Conservation (phyloP, 2,113 vertebrate species). For the Plectropomus leopardus region DNA sequence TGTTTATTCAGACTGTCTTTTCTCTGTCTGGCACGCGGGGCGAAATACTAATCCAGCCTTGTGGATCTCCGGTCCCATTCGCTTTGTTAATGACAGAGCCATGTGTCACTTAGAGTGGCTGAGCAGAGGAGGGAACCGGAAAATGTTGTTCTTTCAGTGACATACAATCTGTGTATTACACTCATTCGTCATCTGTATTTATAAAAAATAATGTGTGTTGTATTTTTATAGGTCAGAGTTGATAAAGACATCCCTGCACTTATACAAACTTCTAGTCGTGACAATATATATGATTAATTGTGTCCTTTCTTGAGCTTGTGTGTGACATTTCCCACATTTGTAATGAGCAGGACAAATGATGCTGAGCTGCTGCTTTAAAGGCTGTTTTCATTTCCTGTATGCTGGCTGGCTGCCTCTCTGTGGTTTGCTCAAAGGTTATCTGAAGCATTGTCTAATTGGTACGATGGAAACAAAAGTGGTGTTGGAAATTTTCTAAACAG, state of each 20-base stretch:
- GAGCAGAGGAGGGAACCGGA: background rate
- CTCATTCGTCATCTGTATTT: background rate
- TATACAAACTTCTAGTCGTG: too few relatives aligned
- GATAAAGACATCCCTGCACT: too few relatives aligned
- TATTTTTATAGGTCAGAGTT: too few relatives aligned
- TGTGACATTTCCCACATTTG: constrained; percentile 15
- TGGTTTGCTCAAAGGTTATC: constrained; percentile 35
- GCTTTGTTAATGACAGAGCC: constrained; percentile 21
- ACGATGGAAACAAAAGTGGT: constrained; percentile 32
- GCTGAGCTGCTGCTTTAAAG: constrained; percentile 16
- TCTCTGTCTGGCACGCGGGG: constrained; percentile 33
- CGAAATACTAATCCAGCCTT: constrained; percentile 46
- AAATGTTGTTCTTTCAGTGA: background rate
- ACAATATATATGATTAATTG: background rate
- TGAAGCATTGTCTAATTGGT: constrained; percentile 31
- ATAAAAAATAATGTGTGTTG: too few relatives aligned
- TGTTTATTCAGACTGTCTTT: constrained; percentile 40
- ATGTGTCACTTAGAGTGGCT: constrained; percentile 29
- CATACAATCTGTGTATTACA: background rate
- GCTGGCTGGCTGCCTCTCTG: constrained; percentile 12
- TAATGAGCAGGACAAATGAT: constrained; percentile 37
- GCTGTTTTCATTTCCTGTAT: constrained; percentile 37
- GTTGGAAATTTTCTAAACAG: constrained; percentile 20
- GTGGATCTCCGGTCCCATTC: constrained; percentile 28
- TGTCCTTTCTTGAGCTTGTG: background rate